Percentiles rank a stretch among this genome's conserved stretches.
phyloP scores from a whole-genome alignment of 2,113 vertebrate species.

The Carlito syrichta region DNA sequence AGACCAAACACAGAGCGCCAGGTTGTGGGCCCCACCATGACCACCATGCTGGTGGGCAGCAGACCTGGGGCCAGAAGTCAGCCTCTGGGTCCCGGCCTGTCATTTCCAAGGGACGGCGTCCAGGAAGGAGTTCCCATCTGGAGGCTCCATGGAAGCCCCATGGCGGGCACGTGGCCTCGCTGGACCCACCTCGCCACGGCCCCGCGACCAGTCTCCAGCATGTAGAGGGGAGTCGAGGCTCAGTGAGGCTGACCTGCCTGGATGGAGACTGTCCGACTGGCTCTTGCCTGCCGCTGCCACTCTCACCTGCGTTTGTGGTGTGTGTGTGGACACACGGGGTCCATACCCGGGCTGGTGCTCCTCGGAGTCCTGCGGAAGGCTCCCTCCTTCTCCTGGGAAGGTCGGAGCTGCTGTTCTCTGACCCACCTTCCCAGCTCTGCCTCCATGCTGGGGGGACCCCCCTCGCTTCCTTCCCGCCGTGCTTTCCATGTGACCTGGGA shows the following conservation, averaged over 20 bases:
- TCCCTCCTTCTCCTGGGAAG: background rate
- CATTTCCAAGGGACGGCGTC: background rate
- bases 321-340: fast-evolving
- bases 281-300: background rate
- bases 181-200: background rate
- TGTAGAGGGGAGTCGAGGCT: background rate
- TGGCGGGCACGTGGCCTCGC: background rate
- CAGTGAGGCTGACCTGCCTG: background rate
- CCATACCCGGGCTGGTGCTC: no score
- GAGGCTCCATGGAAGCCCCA: background rate
- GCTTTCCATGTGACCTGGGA: no score
- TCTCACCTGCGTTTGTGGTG: background rate
- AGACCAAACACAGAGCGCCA: background rate
- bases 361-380: no score
- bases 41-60: no score
- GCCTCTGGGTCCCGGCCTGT: background rate
- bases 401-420: no score
- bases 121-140: background rate
- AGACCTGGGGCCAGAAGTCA: background rate
- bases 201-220: background rate
- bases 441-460: background rate
- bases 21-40: no score
- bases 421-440: background rate
- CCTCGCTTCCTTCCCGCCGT: no score
- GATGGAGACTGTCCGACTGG: background rate